Percentiles rank a stretch among this genome's conserved stretches.
These are phyloP conservation scores for Festucalex cinctus DNA, from an alignment of 2,113 vertebrate species.

Conservation along the genomic window DNA sequence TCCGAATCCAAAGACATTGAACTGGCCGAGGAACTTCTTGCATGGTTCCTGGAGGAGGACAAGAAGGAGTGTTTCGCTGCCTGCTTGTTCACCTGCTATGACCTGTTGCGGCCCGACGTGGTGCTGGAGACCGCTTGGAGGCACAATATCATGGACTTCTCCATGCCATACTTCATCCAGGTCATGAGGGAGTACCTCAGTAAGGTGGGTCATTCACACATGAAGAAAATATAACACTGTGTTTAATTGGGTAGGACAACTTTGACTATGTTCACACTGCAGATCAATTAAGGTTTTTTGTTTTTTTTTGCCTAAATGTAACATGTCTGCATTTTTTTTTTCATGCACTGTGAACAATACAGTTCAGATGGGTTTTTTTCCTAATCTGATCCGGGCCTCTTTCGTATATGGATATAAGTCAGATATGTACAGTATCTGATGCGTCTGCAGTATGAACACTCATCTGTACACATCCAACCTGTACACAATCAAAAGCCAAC, in stretches of 20 bases:
- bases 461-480: too few species aligned
- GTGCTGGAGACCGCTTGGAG: constrained; percentile 98
- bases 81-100: constrained; percentile 97
- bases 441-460: too few species aligned
- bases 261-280: too few species aligned
- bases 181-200: constrained; percentile 98
- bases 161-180: constrained; percentile 99
- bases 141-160: constrained; percentile 99
- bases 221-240: neutral
- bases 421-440: too few species aligned
- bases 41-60: constrained; percentile 95
- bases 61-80: constrained; percentile 98
- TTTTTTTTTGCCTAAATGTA: too few species aligned
- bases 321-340: too few species aligned
- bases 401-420: too few species aligned
- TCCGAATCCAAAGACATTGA: constrained; percentile 98
- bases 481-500: too few species aligned
- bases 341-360: too few species aligned
- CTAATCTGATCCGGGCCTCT: too few species aligned
- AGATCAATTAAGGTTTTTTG: too few species aligned
- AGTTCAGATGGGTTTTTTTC: too few species aligned
- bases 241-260: neutral
- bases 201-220: constrained; percentile 80
- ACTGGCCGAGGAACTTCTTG: constrained; percentile 93
- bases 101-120: constrained; percentile 94